These are phyloP conservation scores for Drosophila demipolita DNA, from an alignment of 2,888 invertebrate species.

Conservation along the genomic window DNA sequence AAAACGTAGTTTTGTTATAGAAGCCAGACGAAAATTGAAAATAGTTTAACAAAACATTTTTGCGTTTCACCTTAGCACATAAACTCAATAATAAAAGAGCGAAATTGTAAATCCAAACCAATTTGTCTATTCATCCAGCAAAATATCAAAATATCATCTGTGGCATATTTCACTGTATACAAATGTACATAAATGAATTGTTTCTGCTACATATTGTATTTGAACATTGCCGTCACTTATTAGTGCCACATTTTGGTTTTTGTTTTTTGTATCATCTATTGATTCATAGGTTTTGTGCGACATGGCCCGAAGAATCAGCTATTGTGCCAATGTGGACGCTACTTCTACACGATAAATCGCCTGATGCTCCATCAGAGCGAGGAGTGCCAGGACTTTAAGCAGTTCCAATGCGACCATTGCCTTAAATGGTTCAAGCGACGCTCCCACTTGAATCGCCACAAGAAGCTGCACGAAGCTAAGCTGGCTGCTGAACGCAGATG, in stretches of 20 bases:
- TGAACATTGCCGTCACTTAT: slow-evolving; percentile 20
- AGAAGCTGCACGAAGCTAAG: slow-evolving; percentile 77
- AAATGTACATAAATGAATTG: slow-evolving; percentile 1
- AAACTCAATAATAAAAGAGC: slow-evolving; percentile 33
- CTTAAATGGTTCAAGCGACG: slow-evolving; percentile 82
- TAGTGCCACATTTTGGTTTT: slow-evolving; percentile 18
- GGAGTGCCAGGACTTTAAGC: slow-evolving; percentile 80
- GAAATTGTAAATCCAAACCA: slow-evolving; percentile 44
- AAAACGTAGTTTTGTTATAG: slow-evolving; percentile 20
- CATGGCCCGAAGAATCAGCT: slow-evolving; percentile 67
- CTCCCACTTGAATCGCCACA: slow-evolving; percentile 82
- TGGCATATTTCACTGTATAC: slow-evolving; percentile 14
- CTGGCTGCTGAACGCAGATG: slow-evolving; percentile 55
- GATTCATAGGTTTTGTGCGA: slow-evolving; percentile 46
- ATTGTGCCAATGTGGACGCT: slow-evolving; percentile 85
- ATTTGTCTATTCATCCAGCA: slow-evolving; percentile 68
- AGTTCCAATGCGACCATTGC: slow-evolving; percentile 79
- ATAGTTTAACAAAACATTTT: slow-evolving; percentile 25
- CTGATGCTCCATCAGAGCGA: slow-evolving; percentile 77
- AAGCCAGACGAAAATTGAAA: slow-evolving; percentile 15
- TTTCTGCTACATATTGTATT: slow-evolving; percentile 3
- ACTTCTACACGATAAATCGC: slow-evolving; percentile 76
- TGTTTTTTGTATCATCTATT: slow-evolving; percentile 37
- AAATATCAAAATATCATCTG: slow-evolving; percentile 21
- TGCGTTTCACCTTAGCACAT: slow-evolving; percentile 13